phyloP scores from a whole-genome alignment of 2,113 vertebrate genomes.

The Myxocyprinus asiaticus region DNA sequence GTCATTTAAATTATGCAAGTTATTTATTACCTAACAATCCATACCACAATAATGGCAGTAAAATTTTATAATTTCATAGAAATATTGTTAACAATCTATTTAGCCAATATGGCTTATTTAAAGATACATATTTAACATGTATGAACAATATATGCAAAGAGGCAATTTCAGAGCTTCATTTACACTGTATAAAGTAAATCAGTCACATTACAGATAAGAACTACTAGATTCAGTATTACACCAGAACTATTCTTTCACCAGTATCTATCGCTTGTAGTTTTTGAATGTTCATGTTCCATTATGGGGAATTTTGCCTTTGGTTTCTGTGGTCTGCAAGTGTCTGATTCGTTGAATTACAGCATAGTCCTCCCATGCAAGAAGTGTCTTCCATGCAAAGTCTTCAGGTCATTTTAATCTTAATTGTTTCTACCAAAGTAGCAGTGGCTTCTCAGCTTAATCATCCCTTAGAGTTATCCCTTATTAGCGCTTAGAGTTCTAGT shows the following conservation, averaged over 20 bases:
- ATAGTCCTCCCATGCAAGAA: constrained; percentile 9
- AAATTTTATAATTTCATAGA: constrained; percentile 86
- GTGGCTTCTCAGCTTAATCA: no score
- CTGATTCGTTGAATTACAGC: neutral
- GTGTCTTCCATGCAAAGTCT: neutral
- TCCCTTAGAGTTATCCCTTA: no score
- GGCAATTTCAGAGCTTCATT: constrained; percentile 50
- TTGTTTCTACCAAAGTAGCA: no score
- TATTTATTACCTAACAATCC: constrained; percentile 84
- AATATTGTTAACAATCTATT: constrained; percentile 80
- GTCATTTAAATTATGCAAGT: constrained; percentile 64
- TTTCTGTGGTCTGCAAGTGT: neutral
- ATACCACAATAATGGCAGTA: constrained; percentile 73
- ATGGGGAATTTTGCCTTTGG: neutral
- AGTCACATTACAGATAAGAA: neutral
- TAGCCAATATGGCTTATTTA: constrained; percentile 88
- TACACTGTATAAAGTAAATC: constrained; percentile 70
- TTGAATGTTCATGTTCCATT: neutral
- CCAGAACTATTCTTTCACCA: neutral
- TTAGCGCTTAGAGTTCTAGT: no score
- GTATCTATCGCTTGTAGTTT: neutral
- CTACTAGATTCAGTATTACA: neutral
- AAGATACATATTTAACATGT: constrained; percentile 78
- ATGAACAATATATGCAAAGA: constrained; percentile 70
- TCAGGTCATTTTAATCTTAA: no score